Evolutionary conservation across 2,888 invertebrate species (phyloP), one percentile per base, ranked within the genome.

Genomic region (Laspeyria flexula): DNA sequence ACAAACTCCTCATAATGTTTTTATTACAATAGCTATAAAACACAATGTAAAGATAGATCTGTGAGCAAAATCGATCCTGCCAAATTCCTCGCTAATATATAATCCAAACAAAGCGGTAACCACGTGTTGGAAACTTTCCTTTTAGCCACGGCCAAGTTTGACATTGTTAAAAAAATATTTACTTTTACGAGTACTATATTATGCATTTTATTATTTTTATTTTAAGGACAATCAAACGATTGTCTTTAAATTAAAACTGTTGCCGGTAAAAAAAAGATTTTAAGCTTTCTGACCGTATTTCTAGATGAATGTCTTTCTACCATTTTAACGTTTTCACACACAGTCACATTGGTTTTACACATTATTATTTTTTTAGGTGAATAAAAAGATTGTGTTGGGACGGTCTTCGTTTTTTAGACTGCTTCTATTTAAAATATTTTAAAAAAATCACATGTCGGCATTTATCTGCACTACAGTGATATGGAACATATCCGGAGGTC

Each of bases 91-190:
- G 46, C 44, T 42, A 62, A 59, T 62, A n/a, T n/a, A 65, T 46
- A 38, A 43, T 48, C 42, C 43, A 43, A 57, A 49, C 57, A 63
- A 44, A 55, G 45, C 52, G n/a, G 38, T 33, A 12, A 43, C 31
- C 34, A 57, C 43, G 46, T 39, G 49, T 44, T 46, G 16, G 3
- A 37, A 63, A 57, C 55, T 63, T 66, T 63, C 49, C 56, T 66
- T 63, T 60, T 57, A 65, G 41, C 27, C 43, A 43, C 23, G 33
- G 21, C 48, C 21, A 6, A 40, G 44, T 42, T 35, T 25, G 50
- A 41, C 11, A 39, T 31, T 47, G 44, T 51, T 55, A 15, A 30
- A 50, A 53, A 57, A 52, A 46, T 47, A 47, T 55, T 11, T 46
- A 54, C 49, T 41, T 48, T 49, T 49, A 44, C 33, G 15, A 37